These are phyloP conservation scores for Nematolebias whitei DNA, from an alignment of 2,113 vertebrate species.

Conservation along the genomic window DNA sequence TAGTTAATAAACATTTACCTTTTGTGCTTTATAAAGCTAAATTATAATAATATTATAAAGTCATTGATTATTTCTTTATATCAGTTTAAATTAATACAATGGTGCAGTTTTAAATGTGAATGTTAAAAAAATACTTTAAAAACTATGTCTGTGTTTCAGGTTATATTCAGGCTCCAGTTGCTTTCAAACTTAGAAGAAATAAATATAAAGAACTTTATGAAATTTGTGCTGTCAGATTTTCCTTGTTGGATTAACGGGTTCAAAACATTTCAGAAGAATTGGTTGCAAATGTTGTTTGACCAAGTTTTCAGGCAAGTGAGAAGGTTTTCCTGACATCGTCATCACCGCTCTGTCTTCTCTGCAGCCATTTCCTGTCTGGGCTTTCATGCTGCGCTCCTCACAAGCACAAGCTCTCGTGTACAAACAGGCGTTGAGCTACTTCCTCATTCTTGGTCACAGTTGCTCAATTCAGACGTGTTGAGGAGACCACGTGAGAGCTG, in stretches of 20 bases:
- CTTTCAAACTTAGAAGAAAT: too few relatives aligned
- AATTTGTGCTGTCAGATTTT: too few relatives aligned
- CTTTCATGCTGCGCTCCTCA: slow-evolving; percentile 36
- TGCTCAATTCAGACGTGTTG: slow-evolving; percentile 69
- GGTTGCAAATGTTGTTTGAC: slow-evolving; percentile 30
- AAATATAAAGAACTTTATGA: too few relatives aligned
- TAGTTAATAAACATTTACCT: not conserved
- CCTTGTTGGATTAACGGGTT: slow-evolving; percentile 22
- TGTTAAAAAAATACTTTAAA: not conserved
- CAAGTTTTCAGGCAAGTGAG: slow-evolving; percentile 40
- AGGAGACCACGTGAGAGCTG: slow-evolving; percentile 72
- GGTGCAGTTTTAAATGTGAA: too few relatives aligned
- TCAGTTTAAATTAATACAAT: not conserved
- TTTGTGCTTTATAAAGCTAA: too few relatives aligned
- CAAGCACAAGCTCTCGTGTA: slow-evolving; percentile 52
- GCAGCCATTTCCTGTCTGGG: slow-evolving; percentile 44
- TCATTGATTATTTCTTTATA: not conserved
- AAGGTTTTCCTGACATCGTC: slow-evolving; percentile 43
- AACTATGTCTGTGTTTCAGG: too few relatives aligned
- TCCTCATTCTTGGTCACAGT: slow-evolving; percentile 76
- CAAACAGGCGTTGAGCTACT: slow-evolving; percentile 72
- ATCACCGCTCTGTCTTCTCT: slow-evolving; percentile 10
- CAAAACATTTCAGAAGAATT: slow-evolving; percentile 48
- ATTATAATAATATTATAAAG: too few relatives aligned
- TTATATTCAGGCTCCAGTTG: slow-evolving; percentile 18